Conservation (phyloP, 2,797 vertebrate species). For the Sciaenops ocellatus region DNA sequence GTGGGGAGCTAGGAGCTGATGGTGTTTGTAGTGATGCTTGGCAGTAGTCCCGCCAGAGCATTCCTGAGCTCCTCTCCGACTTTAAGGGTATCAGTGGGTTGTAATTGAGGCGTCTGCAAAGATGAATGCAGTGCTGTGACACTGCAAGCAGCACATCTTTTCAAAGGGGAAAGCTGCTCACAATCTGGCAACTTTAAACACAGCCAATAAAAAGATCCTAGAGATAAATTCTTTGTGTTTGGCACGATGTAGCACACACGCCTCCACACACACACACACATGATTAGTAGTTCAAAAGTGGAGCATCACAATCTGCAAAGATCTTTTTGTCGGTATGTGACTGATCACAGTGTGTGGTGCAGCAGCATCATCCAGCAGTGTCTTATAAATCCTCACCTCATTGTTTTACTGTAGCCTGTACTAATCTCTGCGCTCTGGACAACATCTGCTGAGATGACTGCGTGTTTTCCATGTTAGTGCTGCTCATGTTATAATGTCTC, state of each 20-base stretch:
- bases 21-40: slow-evolving; percentile 74
- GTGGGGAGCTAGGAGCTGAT: slow-evolving; percentile 60
- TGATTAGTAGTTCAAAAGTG: slow-evolving; percentile 71
- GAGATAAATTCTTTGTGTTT: slow-evolving; percentile 69
- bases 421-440: slow-evolving; percentile 64
- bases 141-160: slow-evolving; percentile 57
- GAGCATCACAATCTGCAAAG: slow-evolving; percentile 48
- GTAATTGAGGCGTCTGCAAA: slow-evolving; percentile 76
- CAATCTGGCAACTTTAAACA: slow-evolving; percentile 78
- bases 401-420: slow-evolving; percentile 59
- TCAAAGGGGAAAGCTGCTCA: slow-evolving; percentile 69
- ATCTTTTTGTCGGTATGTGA: slow-evolving; percentile 39
- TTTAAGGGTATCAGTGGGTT: slow-evolving; percentile 73
- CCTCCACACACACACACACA: slow-evolving; percentile 49
- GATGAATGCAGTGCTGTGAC: slow-evolving; percentile 71
- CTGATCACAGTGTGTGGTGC: slow-evolving; percentile 70
- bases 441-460: slow-evolving; percentile 63
- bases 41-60: slow-evolving; percentile 72
- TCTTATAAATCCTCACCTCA: slow-evolving; percentile 62
- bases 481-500: slow-evolving; percentile 40
- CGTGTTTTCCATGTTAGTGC: slow-evolving; percentile 59
- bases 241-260: slow-evolving; percentile 50
- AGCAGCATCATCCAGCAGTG: slow-evolving; percentile 36
- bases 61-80: slow-evolving; percentile 73
- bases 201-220: slow-evolving; percentile 75